These are phyloP conservation scores for Natator depressus DNA, from an alignment of 2,113 vertebrate genomes.

Conservation along the genomic window DNA sequence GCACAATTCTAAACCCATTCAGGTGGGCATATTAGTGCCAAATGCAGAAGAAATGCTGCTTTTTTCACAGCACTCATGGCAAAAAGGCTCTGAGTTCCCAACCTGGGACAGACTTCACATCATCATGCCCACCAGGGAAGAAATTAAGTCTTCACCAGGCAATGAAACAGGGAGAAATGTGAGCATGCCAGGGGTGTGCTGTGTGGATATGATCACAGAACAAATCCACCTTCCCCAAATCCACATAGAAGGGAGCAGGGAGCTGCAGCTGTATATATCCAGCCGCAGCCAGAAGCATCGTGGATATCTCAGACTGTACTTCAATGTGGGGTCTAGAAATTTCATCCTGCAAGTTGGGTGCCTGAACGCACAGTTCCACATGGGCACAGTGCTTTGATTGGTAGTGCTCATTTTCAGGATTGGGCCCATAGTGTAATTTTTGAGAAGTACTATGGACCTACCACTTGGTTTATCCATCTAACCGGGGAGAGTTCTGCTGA, in stretches of 20 bases:
- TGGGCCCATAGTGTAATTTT: neutral
- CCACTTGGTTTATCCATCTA: neutral
- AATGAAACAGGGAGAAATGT: neutral
- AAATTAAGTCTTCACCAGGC: neutral
- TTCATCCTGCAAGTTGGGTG: neutral
- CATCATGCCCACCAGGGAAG: neutral
- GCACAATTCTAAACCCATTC: neutral
- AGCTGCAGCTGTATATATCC: neutral
- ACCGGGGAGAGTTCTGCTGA: neutral
- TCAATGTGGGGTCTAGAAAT: neutral
- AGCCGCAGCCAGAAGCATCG: neutral
- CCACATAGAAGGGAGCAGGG: neutral
- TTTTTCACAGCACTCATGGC: neutral
- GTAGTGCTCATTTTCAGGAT: fast-evolving
- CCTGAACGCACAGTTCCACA: neutral
- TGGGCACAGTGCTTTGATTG: neutral
- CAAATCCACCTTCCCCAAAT: neutral
- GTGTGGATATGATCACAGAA: neutral
- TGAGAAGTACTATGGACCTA: neutral
- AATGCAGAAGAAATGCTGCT: neutral
- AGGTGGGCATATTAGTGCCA: neutral
- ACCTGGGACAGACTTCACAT: neutral
- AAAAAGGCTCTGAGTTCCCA: neutral
- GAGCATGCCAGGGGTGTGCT: neutral
- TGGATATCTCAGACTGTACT: neutral